Evolutionary conservation across 37 sponge, comb jelly and placozoan genomes (phyloP).

Genomic region (Bolinopsis microptera): DNA sequence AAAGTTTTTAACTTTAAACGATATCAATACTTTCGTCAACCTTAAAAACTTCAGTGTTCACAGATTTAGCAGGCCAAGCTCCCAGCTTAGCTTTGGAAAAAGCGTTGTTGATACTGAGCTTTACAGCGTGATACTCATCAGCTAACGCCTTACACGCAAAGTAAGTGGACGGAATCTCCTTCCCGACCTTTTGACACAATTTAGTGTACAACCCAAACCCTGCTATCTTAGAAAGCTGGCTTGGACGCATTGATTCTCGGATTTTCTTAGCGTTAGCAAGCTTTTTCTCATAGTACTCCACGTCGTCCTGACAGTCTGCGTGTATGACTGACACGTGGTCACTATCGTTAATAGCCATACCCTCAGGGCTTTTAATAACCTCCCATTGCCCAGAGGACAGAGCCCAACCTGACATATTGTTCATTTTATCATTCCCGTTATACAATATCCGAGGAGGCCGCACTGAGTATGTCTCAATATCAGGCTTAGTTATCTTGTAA

Average conservation of each 20-base stretch:
- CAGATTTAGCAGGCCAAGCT: neutral
- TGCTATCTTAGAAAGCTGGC: neutral
- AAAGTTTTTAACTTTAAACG: too few species aligned
- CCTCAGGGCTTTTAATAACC: neutral
- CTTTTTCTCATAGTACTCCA: neutral
- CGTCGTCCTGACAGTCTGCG: neutral
- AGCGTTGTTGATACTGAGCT: neutral
- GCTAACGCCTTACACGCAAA: neutral
- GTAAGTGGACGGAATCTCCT: neutral
- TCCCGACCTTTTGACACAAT: neutral
- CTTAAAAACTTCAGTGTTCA: constrained; percentile 14
- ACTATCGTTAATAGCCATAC: neutral
- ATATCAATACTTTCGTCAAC: too few species aligned
- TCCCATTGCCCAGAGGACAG: neutral
- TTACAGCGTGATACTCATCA: neutral
- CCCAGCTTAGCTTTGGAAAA: neutral
- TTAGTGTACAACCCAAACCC: neutral
- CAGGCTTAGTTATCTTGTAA: constrained; percentile 3
- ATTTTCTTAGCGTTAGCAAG: constrained; percentile 6
- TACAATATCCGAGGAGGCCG: neutral
- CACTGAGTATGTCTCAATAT: neutral
- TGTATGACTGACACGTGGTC: too few species aligned
- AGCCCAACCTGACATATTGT: neutral
- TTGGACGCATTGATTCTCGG: neutral
- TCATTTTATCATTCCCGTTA: neutral